Percentiles rank a stretch among this genome's conserved stretches.
Conservation (phyloP, 2,113 vertebrate genomes). For the Danionella cerebrum region DNA sequence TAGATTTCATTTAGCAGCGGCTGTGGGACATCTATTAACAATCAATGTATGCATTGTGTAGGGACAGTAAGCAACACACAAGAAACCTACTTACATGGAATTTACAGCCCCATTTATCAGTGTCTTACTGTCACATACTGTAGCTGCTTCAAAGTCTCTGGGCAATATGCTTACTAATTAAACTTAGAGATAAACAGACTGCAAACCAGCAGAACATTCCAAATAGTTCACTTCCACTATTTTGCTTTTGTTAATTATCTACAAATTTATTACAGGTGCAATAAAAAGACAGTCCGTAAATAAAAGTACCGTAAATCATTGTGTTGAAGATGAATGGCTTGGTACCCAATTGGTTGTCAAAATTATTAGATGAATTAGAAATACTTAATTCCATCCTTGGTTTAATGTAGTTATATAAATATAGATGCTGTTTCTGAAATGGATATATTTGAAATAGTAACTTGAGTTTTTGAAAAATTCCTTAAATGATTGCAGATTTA, state of each 20-base stretch:
- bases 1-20: not conserved
- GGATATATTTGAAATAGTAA: no score
- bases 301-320: no score
- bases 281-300: conserved; percentile 66
- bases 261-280: no score
- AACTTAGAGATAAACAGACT: conserved; percentile 12
- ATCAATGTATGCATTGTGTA: not conserved
- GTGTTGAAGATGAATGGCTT: no score
- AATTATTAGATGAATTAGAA: no score
- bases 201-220: conserved; percentile 2
- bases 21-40: not conserved
- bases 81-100: not conserved
- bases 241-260: conserved; percentile 48
- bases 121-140: not conserved
- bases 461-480: no score
- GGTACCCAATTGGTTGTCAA: no score
- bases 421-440: no score
- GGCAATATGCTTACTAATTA: not conserved
- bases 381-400: no score
- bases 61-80: not conserved
- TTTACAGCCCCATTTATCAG: not conserved
- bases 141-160: not conserved
- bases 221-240: not conserved
- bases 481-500: no score
- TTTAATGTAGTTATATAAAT: no score